Base-by-base conservation (phyloP, 2,888 invertebrate genomes). In the Caradrina kadenii region DNA sequence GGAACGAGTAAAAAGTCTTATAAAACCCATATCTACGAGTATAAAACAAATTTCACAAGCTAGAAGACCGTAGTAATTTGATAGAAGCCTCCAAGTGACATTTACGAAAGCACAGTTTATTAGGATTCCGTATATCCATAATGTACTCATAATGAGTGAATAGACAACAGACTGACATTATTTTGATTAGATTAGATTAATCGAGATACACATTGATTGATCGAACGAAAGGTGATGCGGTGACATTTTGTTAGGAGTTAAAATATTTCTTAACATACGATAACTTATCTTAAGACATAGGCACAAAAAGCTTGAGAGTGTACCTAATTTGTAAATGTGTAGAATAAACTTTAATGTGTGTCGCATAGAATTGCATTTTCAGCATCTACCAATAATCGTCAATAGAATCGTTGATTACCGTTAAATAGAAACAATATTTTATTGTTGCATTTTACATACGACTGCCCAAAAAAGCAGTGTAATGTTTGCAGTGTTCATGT, bases 171-270 rank as follows among this genome's bases (percentile, higher is more conserved):
- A 55, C 56, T 70, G 77, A 80, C 81, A 70, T 39, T 63, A 60
- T 66, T 68, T 69, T 75, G 80, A 75, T 82, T 82, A 82, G 58
- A 73, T 73, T 79, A 78, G 63, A 67, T 69, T 83, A 69, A 63
- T 69, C 26, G 66, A 76, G 73, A 26, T 54, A 19, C 55, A 73
- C 35, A 55, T 68, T 76, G 74, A 83, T 81, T 69, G 78, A 81
- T 81, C 61, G 63, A 68, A 63, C 52, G 77, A 82, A 82, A 75
- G 63, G 65, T 48, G 19, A 26, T 10, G 60, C n/a, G 56, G 22
- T 52, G 64, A 63, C 64, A 65, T 75, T 69, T 73, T 66, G 39
- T 63, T 53, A 52, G 52, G 13, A 42, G 22, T 62, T 54, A 52
- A 62, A 67, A 68, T 77, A 63, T 81, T 81, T 77, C 72, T 60